phyloP scores from a whole-genome alignment of 1,140 invertebrate genomes.

The Heliconius hewitsoni region DNA sequence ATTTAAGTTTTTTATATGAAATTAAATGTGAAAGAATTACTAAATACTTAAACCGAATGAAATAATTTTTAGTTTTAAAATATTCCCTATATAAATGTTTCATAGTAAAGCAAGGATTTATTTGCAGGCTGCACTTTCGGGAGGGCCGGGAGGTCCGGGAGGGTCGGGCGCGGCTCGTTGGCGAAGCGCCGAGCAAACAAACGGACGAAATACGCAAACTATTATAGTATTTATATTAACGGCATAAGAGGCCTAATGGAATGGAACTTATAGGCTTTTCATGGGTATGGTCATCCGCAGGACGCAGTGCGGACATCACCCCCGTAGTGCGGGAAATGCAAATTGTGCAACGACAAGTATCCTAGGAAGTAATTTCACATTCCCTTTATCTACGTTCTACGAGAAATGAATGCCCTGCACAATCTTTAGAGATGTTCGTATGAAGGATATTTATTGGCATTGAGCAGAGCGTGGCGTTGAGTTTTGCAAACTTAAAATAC shows the following conservation, averaged over 20 bases:
- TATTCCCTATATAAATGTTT: neutral
- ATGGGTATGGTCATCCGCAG: constrained; percentile 16
- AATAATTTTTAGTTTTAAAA: neutral
- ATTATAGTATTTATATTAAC: constrained; percentile 16
- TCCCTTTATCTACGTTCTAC: neutral
- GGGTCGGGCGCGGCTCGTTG: neutral
- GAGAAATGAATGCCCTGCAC: neutral
- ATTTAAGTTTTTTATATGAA: neutral
- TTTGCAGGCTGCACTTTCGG: neutral
- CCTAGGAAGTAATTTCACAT: neutral
- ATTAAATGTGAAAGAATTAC: neutral
- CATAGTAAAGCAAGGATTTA: neutral
- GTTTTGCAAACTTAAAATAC: no score
- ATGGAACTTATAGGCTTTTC: neutral
- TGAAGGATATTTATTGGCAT: neutral
- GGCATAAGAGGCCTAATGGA: constrained; percentile 14
- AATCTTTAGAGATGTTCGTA: neutral
- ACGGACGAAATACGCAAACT: neutral
- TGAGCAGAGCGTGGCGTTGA: no score
- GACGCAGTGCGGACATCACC: constrained; percentile 34
- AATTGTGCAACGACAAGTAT: constrained; percentile 14
- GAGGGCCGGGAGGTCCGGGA: neutral
- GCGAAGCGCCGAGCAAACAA: constrained; percentile 18
- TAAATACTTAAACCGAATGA: neutral
- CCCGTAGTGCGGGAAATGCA: constrained; percentile 34